Conservation (phyloP, 2,888 invertebrate species). For the Habrosyne pyritoides region DNA sequence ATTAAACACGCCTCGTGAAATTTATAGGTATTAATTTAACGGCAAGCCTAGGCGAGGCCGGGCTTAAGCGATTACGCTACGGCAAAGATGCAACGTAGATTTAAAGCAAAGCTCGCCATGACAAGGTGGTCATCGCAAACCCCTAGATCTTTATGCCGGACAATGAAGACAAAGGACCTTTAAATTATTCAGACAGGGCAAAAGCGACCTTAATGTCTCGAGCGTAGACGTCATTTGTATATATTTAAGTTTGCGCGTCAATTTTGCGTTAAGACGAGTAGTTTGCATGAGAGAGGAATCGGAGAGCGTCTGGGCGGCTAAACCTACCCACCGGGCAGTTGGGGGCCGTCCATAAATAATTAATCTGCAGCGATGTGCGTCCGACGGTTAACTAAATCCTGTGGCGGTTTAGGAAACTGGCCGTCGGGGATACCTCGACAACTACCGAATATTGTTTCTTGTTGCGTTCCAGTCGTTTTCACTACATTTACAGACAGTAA, state of each 20-base stretch:
- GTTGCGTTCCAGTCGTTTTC: conserved; percentile 12
- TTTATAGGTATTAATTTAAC: conserved; percentile 76
- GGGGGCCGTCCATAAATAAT: conserved; percentile 78
- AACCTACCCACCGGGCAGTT: conserved; percentile 67
- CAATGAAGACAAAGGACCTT: conserved; percentile 79
- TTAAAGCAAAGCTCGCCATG: conserved; percentile 77
- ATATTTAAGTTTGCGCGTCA: conserved; percentile 73
- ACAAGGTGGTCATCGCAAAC: conserved; percentile 82
- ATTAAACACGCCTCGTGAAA: conserved; percentile 35
- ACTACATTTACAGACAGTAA: background rate
- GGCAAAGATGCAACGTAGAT: conserved; percentile 81
- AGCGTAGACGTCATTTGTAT: conserved; percentile 68
- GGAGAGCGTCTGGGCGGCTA: conserved; percentile 76
- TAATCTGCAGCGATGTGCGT: conserved; percentile 78
- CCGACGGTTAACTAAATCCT: conserved; percentile 74
- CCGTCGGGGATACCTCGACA: conserved; percentile 44
- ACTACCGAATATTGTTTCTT: conserved; percentile 45
- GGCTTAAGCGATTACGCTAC: conserved; percentile 75
- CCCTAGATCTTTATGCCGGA: conserved; percentile 76
- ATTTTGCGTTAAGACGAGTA: conserved; percentile 79
- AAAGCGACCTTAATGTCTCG: conserved; percentile 71
- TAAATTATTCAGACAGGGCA: conserved; percentile 76
- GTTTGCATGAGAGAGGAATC: conserved; percentile 79
- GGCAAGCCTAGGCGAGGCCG: conserved; percentile 48
- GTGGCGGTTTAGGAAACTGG: conserved; percentile 57